Base-by-base conservation (phyloP, 2,797 vertebrate species). In the Podarcis lilfordi region DNA sequence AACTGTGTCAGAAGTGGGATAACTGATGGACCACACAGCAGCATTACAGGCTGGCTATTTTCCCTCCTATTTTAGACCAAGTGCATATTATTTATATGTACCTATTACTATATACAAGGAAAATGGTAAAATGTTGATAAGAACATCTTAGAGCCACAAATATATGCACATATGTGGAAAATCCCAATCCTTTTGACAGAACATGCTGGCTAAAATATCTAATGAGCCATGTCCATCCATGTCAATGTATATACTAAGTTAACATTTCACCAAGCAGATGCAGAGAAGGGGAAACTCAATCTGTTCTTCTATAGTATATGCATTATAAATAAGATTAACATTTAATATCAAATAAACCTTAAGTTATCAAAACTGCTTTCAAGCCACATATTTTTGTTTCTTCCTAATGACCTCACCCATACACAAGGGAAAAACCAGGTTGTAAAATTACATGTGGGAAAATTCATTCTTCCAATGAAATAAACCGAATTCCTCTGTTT, bases 381-480 rank as follows among this genome's bases (percentile, higher is more conserved):
- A 86, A 93, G 87, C 89, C 88, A 92, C 90, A 84, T 43, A 72
- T 81, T 92, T 94, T 89, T 23, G 35, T 55, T 75, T 72, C 29
- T 85, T 66, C n/a, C 50, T n/a, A 61, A 69, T 32, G 66, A 17
- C 69, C 19, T 66, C 59, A 72, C 13, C 78, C 29, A 77, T 0
- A 43, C 83, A 81, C 32, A 74, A 92, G 83, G 86, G 76, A 32
- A 68, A 91, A 45, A 61, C 45, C 21, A 77, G 85, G n/a, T 43
- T 82, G 55, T 40, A 77, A 71, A 71, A 77, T 50, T 1, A 15
- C 88, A 11, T 82, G 82, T 88, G 91, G 89, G 88, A 88, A 92
- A 80, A 92, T 91, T 92, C 92, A 66, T 87, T 92, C 68, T 88
- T 92, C 80, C 25, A 87, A 76, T 21, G 27, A 86, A 93, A 94